Conservation (phyloP, 2,113 vertebrate species). For the Halichoerus grypus region DNA sequence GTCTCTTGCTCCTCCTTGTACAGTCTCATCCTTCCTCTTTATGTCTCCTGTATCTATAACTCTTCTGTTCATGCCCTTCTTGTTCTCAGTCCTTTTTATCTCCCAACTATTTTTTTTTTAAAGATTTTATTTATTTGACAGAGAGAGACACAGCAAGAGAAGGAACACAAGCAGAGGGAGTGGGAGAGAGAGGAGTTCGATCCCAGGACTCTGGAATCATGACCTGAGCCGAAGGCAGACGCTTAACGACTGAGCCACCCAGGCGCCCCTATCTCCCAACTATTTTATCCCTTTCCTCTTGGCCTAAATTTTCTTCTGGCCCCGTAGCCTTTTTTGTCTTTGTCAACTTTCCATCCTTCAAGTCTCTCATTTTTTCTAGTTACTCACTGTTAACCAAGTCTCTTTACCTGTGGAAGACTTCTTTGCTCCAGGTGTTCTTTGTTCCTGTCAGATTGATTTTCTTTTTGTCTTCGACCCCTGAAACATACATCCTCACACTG, state of each 20-base stretch:
- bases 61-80: not conserved
- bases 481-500: not conserved
- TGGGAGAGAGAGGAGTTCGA: too few relatives aligned
- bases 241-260: too few relatives aligned
- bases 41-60: not conserved
- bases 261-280: not conserved
- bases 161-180: too few relatives aligned
- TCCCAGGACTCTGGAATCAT: too few relatives aligned
- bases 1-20: not conserved
- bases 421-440: not conserved
- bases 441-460: not conserved
- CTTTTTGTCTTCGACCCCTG: not conserved
- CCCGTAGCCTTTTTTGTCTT: too few relatives aligned
- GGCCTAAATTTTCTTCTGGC: not conserved
- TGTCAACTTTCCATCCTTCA: not conserved
- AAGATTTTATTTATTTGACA: too few relatives aligned
- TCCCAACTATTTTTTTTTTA: not conserved
- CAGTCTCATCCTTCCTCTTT: not conserved
- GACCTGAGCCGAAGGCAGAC: too few relatives aligned
- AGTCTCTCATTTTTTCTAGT: not conserved
- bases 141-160: too few relatives aligned
- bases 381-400: not conserved
- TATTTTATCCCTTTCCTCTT: not conserved
- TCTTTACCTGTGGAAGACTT: conserved; percentile 21
- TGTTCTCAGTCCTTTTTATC: not conserved